These are phyloP conservation scores for Spodoptera litura DNA, from an alignment of 1,140 invertebrate genomes.

Conservation along the genomic window DNA sequence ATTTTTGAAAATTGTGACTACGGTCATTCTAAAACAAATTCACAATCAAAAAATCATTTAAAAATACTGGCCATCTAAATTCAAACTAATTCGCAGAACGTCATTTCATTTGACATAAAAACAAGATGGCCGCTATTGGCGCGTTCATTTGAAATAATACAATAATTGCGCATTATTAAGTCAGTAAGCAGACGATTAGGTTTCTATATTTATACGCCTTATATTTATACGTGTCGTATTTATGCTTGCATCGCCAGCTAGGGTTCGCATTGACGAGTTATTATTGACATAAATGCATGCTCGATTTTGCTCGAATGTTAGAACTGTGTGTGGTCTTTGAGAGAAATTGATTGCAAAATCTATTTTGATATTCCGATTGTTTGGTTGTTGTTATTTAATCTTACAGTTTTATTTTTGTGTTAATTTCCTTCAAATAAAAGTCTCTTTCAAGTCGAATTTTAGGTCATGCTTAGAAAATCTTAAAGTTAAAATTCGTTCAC, in stretches of 20 bases:
- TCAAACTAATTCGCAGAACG: background rate
- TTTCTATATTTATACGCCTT: conserved; percentile 28
- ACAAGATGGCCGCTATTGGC: conserved; percentile 14
- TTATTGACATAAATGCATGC: background rate
- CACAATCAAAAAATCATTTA: no score
- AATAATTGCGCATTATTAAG: conserved; percentile 45
- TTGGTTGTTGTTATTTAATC: background rate
- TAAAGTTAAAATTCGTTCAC: no score
- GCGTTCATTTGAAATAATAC: conserved; percentile 40
- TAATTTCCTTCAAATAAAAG: no score
- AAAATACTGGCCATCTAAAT: background rate
- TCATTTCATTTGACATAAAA: conserved; percentile 34
- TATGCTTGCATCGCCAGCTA: conserved; percentile 14
- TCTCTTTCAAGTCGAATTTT: no score
- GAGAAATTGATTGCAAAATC: background rate
- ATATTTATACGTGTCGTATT: conserved; percentile 1
- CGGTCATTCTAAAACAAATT: no score
- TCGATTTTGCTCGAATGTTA: background rate
- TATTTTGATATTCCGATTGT: background rate
- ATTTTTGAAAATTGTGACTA: no score
- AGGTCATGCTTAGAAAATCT: no score
- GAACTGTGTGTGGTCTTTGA: background rate
- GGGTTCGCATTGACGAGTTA: conserved; percentile 2
- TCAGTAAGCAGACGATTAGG: conserved; percentile 38
- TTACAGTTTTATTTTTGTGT: background rate